phyloP scores from a whole-genome alignment of 92 coral and sea anemone genomes.

The Anthopleura xanthogrammica region DNA sequence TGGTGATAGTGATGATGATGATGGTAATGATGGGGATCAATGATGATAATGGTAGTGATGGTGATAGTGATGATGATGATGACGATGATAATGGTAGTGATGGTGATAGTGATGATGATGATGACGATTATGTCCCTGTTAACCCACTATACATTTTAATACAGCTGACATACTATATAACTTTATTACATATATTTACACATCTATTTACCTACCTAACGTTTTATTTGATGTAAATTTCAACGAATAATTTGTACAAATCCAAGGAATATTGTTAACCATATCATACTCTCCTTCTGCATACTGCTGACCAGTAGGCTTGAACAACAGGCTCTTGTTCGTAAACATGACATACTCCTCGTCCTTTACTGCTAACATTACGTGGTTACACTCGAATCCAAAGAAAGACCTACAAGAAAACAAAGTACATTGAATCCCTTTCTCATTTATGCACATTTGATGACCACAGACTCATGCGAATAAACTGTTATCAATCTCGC shows the following conservation, averaged over 20 bases:
- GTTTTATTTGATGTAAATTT: not conserved
- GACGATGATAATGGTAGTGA: no score
- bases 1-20: no score
- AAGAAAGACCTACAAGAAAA: conserved; percentile 41
- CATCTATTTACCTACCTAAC: not conserved
- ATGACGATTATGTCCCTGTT: no score
- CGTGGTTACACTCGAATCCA: conserved; percentile 48
- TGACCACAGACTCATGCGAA: no score
- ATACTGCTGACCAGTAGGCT: conserved; percentile 54
- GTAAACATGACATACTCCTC: conserved; percentile 51
- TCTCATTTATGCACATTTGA: no score
- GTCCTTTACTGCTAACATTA: conserved; percentile 38
- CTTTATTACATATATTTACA: no score
- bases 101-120: no score
- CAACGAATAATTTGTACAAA: conserved; percentile 70
- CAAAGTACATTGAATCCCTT: not conserved
- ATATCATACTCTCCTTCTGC: conserved; percentile 61
- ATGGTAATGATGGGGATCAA: not conserved
- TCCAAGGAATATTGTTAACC: conserved; percentile 40
- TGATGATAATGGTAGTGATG: not conserved
- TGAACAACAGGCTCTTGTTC: conserved; percentile 64
- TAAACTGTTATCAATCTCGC: no score
- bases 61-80: not conserved
- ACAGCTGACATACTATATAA: no score
- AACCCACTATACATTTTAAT: no score